Base-by-base conservation (phyloP, 2,797 vertebrate genomes). In the Melanotaenia maccullochi region DNA sequence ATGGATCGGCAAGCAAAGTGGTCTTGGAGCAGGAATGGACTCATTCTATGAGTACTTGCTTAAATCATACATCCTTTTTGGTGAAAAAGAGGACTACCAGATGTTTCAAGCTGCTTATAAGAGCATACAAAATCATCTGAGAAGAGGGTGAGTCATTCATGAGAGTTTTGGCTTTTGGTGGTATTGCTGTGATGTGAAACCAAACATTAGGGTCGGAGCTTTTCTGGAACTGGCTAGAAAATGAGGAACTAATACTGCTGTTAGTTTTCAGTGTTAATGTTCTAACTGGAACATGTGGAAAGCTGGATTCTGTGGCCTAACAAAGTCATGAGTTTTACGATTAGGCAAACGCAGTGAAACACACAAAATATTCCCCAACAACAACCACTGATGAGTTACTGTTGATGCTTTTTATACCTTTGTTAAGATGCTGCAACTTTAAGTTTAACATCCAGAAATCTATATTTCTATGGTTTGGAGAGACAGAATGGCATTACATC, bases 41-140 rank as follows among this genome's bases (percentile, higher is more conserved):
- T 99, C 98, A 0, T 99, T 99, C 91, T 99, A 97, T 25, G 98
- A 99, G 79, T 99, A 99, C 82, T 94, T 99, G 72, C 95, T 99
- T 63, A 99, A 99, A 82, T 97, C 98, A 0, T 99, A 99, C 92
- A 97, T 99, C 76, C 95, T 99, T 25, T 99, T 99, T 87, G 98
- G 98, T 71, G 97, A 99, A 74, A 95, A 95, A 64, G 98, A 99
- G 64, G 98, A 99, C 87, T 92, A 97, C 78, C 93, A 92, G 62
- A 99, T 99, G 98, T 99, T 99, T 87, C 96, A 93, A 59, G 94
- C 96, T 68, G 94, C 96, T 4, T 99, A 99, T 67, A 93, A 82
- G 71, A 99, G 96, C 90, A 99, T 99, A 83, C 98, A 97, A 90
- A 98, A 85, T 93, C 95, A 99, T 90, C 64, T 99, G 82, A 95